Evolutionary conservation across 1,140 invertebrate genomes (phyloP).

Genomic region (Macrocentrus cingulum): DNA sequence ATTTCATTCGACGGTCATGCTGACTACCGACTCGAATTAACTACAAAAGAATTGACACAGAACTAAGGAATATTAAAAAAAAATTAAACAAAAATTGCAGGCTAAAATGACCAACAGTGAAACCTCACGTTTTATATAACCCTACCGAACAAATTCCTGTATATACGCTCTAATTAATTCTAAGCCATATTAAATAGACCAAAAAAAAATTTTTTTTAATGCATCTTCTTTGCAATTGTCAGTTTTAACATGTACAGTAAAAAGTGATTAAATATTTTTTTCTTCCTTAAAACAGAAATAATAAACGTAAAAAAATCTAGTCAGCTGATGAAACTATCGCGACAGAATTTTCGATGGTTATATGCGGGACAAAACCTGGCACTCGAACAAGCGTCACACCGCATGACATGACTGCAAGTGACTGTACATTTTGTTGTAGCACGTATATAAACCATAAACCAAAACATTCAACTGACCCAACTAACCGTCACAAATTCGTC

Average conservation of each 20-base stretch:
- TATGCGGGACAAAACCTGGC: constrained; percentile 17
- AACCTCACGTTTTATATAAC: no score
- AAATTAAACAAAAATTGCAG: background rate
- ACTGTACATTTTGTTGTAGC: constrained; percentile 3
- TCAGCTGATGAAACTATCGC: constrained; percentile 4
- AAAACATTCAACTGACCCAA: no score
- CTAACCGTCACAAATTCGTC: no score
- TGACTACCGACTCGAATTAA: constrained; percentile 8
- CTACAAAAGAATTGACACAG: background rate
- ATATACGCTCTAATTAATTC: no score
- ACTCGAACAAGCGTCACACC: constrained; percentile 7
- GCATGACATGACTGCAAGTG: constrained; percentile 25
- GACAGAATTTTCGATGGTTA: constrained; percentile 27
- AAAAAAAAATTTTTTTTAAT: no score
- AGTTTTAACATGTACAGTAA: no score
- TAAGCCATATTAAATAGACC: no score
- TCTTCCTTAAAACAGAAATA: no score
- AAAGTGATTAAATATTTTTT: no score
- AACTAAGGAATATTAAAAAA: background rate
- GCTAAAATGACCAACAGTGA: background rate
- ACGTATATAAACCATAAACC: background rate
- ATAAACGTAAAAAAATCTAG: constrained; percentile 11
- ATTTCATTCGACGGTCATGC: constrained; percentile 7
- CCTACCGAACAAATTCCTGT: no score
- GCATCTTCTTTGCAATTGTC: no score